Percentiles rank a stretch among this genome's conserved stretches.
These are phyloP conservation scores for Gallirallus australis DNA, from an alignment of 2,797 vertebrate species.

Conservation along the genomic window DNA sequence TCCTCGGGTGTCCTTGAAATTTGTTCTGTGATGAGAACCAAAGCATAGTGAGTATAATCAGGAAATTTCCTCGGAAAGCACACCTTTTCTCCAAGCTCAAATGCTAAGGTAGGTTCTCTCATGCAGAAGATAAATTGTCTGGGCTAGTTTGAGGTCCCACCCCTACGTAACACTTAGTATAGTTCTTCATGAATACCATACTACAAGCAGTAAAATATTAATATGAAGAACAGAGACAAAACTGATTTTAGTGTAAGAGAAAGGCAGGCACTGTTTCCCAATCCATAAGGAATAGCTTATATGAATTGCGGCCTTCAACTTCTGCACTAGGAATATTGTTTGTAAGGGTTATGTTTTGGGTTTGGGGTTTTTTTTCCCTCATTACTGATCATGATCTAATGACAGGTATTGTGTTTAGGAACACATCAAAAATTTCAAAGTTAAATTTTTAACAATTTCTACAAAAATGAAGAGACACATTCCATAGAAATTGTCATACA, in stretches of 20 bases:
- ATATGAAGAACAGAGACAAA: not conserved
- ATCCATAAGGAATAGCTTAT: not conserved
- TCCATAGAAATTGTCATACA: not conserved
- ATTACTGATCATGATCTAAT: not conserved
- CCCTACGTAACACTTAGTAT: not conserved
- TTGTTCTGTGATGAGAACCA: not conserved
- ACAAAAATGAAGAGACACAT: not conserved
- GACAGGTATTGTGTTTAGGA: not conserved
- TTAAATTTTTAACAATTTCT: not conserved
- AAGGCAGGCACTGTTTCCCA: not conserved
- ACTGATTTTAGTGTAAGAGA: not conserved
- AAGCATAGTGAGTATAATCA: not conserved
- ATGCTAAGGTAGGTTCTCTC: not conserved
- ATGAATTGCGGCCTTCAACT: not conserved
- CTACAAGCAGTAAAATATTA: not conserved
- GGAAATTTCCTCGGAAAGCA: not conserved
- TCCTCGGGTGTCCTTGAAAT: not conserved
- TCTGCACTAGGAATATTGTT: not conserved
- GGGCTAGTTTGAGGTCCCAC: not conserved
- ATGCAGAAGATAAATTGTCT: not conserved
- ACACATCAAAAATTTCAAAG: not conserved
- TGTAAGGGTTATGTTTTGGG: not conserved
- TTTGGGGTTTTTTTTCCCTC: too few relatives aligned
- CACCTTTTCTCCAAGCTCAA: not conserved
- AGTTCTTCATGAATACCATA: not conserved